Evolutionary conservation across 2,888 invertebrate genomes (phyloP).

Genomic region (Rotaria sp.): DNA sequence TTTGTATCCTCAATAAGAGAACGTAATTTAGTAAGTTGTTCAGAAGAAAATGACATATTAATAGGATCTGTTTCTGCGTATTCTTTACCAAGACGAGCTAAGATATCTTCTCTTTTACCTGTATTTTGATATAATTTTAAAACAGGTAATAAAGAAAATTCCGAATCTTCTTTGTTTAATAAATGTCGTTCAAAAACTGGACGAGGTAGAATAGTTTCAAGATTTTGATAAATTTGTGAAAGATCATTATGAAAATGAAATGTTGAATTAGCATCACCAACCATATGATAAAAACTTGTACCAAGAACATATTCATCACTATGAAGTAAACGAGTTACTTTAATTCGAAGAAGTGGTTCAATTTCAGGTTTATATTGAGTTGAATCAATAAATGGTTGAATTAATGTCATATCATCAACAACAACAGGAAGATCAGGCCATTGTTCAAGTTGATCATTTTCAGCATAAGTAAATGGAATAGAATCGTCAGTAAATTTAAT

Average conservation of each 20-base stretch:
- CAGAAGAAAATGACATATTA: not conserved
- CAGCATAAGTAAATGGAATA: not conserved
- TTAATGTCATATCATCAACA: not conserved
- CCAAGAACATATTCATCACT: constrained; percentile 24
- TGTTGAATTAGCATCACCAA: constrained; percentile 1
- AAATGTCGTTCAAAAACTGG: not conserved
- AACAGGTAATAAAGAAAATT: not conserved
- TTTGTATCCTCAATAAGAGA: not conserved
- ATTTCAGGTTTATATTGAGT: not conserved
- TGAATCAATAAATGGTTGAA: not conserved
- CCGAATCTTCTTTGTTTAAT: not conserved
- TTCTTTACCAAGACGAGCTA: not conserved
- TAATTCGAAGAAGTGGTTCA: not conserved
- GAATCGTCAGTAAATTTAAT: not conserved
- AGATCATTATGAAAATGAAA: constrained; percentile 1
- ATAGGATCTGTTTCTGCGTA: not conserved
- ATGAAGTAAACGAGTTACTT: not conserved
- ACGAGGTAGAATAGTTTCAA: not conserved
- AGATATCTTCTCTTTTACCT: not conserved
- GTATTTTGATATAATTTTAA: not conserved
- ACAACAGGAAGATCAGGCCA: not conserved
- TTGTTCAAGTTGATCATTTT: not conserved
- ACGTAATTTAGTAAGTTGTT: not conserved
- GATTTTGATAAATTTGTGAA: not conserved
- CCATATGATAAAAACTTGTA: not conserved